A percentile compares a stretch with the other conserved stretches of the same genome.
Conservation (phyloP, 2,113 vertebrate species). For the Azemiops feae region DNA sequence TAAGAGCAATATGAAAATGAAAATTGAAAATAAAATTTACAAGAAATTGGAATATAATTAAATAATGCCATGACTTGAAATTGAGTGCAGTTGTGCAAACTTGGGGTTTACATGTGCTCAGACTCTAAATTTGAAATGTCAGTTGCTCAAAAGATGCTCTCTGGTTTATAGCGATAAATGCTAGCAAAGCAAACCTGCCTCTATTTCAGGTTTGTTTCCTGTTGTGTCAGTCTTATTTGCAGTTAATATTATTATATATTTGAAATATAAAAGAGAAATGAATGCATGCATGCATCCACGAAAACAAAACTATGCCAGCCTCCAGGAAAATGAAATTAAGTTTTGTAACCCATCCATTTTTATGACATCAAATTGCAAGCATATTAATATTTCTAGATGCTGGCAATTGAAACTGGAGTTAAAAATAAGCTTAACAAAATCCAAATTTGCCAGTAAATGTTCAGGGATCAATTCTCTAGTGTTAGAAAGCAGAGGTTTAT, state of each 20-base stretch:
- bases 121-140: slow-evolving; percentile 45
- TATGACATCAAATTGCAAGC: slow-evolving; percentile 33
- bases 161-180: slow-evolving; percentile 53
- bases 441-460: not conserved
- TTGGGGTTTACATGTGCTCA: slow-evolving; percentile 51
- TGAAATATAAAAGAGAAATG: slow-evolving; percentile 52
- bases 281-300: slow-evolving; percentile 30
- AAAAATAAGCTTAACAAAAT: slow-evolving; percentile 35
- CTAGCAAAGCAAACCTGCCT: slow-evolving; percentile 38
- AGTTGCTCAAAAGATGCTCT: slow-evolving; percentile 49
- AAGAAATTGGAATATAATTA: slow-evolving; percentile 49
- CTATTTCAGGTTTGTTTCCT: slow-evolving; percentile 60
- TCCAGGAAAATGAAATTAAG: slow-evolving; percentile 49
- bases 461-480: slow-evolving; percentile 22
- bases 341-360: slow-evolving; percentile 41
- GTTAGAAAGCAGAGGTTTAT: not conserved
- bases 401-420: slow-evolving; percentile 2
- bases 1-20: slow-evolving; percentile 54
- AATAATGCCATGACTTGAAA: slow-evolving; percentile 44
- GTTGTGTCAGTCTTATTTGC: slow-evolving; percentile 61
- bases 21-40: slow-evolving; percentile 65
- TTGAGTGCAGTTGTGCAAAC: slow-evolving; percentile 58
- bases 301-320: slow-evolving; percentile 29
- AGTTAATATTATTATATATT: slow-evolving; percentile 48
- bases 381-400: slow-evolving; percentile 51